Base-by-base conservation (phyloP, 2,797 vertebrate species). In the Avahi laniger region DNA sequence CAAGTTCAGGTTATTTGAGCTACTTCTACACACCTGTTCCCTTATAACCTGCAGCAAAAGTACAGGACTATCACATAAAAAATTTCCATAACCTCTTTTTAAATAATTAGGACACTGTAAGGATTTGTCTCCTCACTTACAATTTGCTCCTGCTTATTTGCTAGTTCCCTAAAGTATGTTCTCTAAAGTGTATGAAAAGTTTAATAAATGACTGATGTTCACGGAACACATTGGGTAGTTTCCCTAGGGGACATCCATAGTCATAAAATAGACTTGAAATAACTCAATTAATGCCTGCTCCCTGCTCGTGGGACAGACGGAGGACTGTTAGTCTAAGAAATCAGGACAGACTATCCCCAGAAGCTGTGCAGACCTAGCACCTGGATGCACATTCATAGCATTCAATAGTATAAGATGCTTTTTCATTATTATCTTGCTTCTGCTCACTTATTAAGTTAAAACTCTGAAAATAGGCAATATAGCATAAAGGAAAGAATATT, bases 201-300 rank as follows among this genome's bases (percentile, higher is more conserved):
- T 87, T 96, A 83, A 85, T 88, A 91, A 94, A 73, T 93, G 69
- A 91, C 38, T 50, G 85, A 91, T 69, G 33, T 15, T 92, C 50
- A 70, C 38, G 52, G 28, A 97, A 91, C 69, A 83, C 65, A 86
- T 43, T 65, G 59, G 67, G 1, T 46, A 69, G 76, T 93, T 87
- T 76, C 57, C 54, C 78, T 82, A 78, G 78, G 78, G 46, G 54
- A 86, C 50, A 82, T 59, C 57, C 10, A 33, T 12, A 84, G 80
- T 43, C 57, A 91, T 67, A 95, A 86, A 95, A 50, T 81, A 97
- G 84, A 79, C 67, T 87, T 54, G 24, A 96, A 92, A 90, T 90
- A 89, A 89, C 17, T 82, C 61, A 83, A 8, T 90, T 92, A 95
- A 86, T 69, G 76, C 46, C 78, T 69, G 54, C 11, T 95, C n/a